Evolutionary conservation across 2,888 invertebrate genomes (phyloP), one percentile per base, ranked within the genome.

Genomic region (Hydrotaea diabolus): DNA sequence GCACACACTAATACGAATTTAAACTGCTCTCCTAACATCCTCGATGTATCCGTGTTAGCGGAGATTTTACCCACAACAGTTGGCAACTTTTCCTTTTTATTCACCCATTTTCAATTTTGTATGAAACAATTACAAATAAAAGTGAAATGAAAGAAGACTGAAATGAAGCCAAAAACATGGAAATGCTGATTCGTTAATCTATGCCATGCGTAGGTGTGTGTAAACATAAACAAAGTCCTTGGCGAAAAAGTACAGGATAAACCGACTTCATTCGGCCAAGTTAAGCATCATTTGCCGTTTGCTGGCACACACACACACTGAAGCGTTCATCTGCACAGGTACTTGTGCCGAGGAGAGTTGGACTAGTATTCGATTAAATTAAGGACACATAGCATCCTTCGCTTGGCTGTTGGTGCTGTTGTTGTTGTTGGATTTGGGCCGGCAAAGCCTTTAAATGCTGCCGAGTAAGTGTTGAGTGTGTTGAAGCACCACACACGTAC

Each of bases 141-240:
- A 62, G 31, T 11, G 31, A 15, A 46, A 43, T 7, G 11, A 39
- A 2, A 0, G 66, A 11, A 43, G 36, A 4, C 2, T 39, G 21
- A 7, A 11, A 19, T 21, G 21, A 46, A 23, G 1, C 55, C 57
- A 77, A 77, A 75, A 75, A 39, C 43, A 69, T 74, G 17, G 46
- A 66, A 66, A 55, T 46, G 55, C 71, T 80, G 69, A 69, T 66
- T 66, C 69, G 36, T 19, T 43, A 77, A 74, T 80, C 57, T 74
- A 39, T 46, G 15, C 8, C 59, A 43, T 62, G 74, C 17, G 59
- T 62, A 62, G 66, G 79, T 79, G 59, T 79, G 59, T 74, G 55
- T 55, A 80, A 75, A 77, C 11, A 71, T 31, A 62, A 80, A 80
- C 55, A 77, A 69, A 69, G 31, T 69, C 21, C 46, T 46, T 46